phyloP scores from a whole-genome alignment of 1,140 invertebrate species.

The Aleiodes sp. region DNA sequence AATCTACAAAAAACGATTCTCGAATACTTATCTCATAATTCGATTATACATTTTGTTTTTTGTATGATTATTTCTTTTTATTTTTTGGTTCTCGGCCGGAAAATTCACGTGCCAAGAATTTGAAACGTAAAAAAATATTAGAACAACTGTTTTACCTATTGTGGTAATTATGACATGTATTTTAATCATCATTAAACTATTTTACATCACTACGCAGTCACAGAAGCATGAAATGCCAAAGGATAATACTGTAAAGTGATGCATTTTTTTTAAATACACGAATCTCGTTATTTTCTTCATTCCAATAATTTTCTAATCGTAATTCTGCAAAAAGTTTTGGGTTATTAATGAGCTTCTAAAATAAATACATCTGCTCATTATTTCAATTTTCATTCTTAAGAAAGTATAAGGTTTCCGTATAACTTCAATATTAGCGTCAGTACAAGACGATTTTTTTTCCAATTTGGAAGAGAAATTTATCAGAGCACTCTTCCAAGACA shows the following conservation, averaged over 20 bases:
- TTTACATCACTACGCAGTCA: slow-evolving; percentile 23
- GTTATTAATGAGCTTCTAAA: not conserved
- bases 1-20: slow-evolving; percentile 24
- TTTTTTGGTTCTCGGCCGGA: not conserved
- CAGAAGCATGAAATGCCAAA: slow-evolving; percentile 13
- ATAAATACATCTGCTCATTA: not conserved
- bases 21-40: not conserved
- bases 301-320: not conserved
- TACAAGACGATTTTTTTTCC: not conserved
- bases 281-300: no score
- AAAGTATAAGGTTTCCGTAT: not conserved
- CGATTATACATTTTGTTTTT: not conserved
- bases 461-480: slow-evolving; percentile 13
- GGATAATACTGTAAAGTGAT: no score
- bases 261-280: no score
- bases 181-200: not conserved
- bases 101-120: not conserved
- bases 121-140: slow-evolving; percentile 24
- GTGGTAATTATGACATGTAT: slow-evolving; percentile 5
- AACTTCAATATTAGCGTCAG: not conserved
- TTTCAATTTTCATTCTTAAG: not conserved
- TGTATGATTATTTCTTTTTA: not conserved
- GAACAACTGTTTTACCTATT: not conserved
- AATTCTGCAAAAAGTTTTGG: not conserved
- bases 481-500: not conserved